phyloP scores from a whole-genome alignment of 2,113 vertebrate species.

The Acrocephalus kingi region DNA sequence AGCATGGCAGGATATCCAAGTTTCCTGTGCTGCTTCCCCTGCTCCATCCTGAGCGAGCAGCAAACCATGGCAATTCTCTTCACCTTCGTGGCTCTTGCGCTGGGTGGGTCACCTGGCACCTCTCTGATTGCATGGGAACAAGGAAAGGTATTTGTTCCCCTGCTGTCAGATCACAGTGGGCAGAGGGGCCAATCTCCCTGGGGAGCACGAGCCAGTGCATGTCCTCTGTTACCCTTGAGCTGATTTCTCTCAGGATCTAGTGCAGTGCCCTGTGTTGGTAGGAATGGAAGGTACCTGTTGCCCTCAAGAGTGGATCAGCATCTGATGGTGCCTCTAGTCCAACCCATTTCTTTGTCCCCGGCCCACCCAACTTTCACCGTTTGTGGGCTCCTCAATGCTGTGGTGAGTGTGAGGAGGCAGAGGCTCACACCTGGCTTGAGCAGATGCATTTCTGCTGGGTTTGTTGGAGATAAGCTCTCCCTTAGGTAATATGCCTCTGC shows the following conservation, averaged over 20 bases:
- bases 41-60: rapidly evolving
- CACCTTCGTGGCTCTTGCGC: rapidly evolving
- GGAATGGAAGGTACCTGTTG: background rate
- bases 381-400: background rate
- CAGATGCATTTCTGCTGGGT: background rate
- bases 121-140: rapidly evolving
- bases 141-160: background rate
- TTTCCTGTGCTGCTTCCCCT: background rate
- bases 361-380: rapidly evolving
- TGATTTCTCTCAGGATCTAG: background rate
- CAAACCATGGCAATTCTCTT: background rate
- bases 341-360: background rate
- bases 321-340: background rate
- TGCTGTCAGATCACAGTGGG: background rate
- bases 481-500: background rate
- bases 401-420: background rate
- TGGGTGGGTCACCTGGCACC: background rate
- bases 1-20: background rate
- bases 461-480: background rate
- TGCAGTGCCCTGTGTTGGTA: rapidly evolving
- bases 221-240: background rate
- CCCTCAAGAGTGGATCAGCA: background rate
- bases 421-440: background rate
- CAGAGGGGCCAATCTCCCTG: background rate
- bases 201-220: background rate